Evolutionary conservation across 2,797 vertebrate species (phyloP).

Genomic region (Bucorvus abyssinicus): DNA sequence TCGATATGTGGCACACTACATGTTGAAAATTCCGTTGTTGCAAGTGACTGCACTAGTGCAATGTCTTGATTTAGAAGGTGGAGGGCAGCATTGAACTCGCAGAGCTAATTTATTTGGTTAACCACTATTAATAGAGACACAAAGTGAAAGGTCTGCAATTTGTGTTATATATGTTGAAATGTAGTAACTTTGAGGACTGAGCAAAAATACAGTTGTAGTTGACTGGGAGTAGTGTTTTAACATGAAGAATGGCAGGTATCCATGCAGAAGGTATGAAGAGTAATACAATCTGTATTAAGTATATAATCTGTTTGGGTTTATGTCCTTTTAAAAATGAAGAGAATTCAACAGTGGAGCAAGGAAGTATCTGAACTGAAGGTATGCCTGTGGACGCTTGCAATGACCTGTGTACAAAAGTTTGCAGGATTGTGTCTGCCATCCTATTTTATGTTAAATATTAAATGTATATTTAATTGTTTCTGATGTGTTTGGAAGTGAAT

Average conservation of each 20-base stretch:
- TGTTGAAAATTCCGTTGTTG: neutral
- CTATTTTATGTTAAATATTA: neutral
- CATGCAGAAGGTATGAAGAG: neutral
- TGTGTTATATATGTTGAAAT: neutral
- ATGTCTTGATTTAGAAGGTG: conserved; percentile 28
- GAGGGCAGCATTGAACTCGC: conserved; percentile 56
- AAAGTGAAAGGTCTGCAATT: neutral
- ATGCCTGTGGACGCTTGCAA: neutral
- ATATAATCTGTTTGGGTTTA: neutral
- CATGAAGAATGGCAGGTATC: neutral
- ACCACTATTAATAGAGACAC: neutral
- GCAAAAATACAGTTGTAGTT: neutral
- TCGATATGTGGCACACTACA: accelerated
- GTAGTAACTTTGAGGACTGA: neutral
- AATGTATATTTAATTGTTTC: conserved; percentile 11
- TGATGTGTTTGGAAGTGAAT: conserved; percentile 18
- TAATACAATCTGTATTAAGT: neutral
- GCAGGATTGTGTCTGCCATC: neutral
- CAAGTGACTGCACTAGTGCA: neutral
- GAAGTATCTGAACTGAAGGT: neutral
- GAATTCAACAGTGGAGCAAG: neutral
- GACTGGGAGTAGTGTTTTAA: neutral
- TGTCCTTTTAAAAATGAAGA: neutral
- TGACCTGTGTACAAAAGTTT: neutral
- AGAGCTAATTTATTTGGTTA: neutral